Evolutionary conservation across 2,113 vertebrate species (phyloP), one percentile per base, ranked within the genome.

Genomic region (Ammospiza nelsoni): DNA sequence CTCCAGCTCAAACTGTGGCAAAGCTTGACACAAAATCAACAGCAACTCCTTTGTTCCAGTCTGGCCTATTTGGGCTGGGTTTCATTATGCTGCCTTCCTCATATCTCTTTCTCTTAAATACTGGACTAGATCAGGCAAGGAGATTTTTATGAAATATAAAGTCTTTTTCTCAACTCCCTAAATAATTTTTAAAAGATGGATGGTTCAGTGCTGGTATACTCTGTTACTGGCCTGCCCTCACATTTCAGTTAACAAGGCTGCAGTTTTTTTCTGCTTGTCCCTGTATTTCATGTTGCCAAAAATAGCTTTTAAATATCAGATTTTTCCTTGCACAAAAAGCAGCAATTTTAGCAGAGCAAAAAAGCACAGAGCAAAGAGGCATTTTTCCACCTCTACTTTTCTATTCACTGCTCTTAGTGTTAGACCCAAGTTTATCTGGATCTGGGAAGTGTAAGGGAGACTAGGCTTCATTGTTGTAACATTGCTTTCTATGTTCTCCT

Each of bases 21-120:
- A 90, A 96, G 69, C 68, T 72, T 84, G 92, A 95, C 86, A 84
- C 21, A 16, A 78, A 75, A 92, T 84, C 95, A 93, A 67, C 90
- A 95, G 90, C 83, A 87, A 87, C 25, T 61, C 77, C 89, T 96
- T 96, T 96, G 91, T 92, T 96, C 92, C 75, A 59, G 20, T 61
- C 92, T 84, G 83, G 88, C 49, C 77, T 94, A n/a, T 72, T 90
- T 94, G 80, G 73, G 49, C 90, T 95, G 95, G 61, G 90, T 97
- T 96, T 96, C 90, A 95, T 96, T 96, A 93, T 23, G 46, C 73
- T 41, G 41, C 65, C 90, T 94, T 90, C 74, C 28, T 92, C 88
- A 68, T 87, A 93, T 84, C 88, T 89, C 85, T 74, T 86, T 72
- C 85, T 84, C 54, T 96, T 89, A 92, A 89, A 92, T 65, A 55